phyloP scores from a whole-genome alignment of 2,113 vertebrate genomes.

The Coracopsis vasa region DNA sequence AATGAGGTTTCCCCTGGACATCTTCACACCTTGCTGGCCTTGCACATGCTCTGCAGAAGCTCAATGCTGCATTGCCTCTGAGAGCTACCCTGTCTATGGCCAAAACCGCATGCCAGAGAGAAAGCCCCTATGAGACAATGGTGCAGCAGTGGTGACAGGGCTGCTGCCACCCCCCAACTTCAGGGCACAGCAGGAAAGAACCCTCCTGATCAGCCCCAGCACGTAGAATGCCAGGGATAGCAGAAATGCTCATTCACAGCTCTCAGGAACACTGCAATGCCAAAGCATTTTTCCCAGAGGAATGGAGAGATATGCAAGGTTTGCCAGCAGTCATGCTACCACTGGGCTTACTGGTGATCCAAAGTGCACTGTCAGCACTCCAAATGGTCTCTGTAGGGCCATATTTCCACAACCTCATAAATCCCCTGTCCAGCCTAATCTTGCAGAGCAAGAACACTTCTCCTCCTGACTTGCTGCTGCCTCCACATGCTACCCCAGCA shows the following conservation, averaged over 20 bases:
- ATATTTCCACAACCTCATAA: neutral
- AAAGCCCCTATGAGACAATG: neutral
- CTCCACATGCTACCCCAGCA: neutral
- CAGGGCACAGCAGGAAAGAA: neutral
- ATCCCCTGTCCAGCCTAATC: neutral
- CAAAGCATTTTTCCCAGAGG: neutral
- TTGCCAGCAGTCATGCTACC: neutral
- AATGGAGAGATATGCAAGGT: neutral
- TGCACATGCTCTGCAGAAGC: neutral
- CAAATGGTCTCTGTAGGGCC: neutral
- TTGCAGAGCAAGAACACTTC: neutral
- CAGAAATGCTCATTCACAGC: neutral
- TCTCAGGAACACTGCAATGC: neutral
- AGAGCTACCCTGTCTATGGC: neutral
- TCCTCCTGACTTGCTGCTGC: neutral
- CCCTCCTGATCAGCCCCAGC: neutral
- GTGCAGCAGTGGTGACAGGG: neutral
- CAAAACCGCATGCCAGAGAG: accelerated
- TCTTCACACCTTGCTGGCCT: neutral
- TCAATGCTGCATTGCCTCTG: accelerated
- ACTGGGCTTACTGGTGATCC: neutral
- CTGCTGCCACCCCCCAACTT: neutral
- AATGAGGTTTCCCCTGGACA: neutral
- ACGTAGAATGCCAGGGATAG: accelerated
- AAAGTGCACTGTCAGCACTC: neutral